Conservation (phyloP, 2,888 invertebrate species). For the Rhimphoctona megacephalus region DNA sequence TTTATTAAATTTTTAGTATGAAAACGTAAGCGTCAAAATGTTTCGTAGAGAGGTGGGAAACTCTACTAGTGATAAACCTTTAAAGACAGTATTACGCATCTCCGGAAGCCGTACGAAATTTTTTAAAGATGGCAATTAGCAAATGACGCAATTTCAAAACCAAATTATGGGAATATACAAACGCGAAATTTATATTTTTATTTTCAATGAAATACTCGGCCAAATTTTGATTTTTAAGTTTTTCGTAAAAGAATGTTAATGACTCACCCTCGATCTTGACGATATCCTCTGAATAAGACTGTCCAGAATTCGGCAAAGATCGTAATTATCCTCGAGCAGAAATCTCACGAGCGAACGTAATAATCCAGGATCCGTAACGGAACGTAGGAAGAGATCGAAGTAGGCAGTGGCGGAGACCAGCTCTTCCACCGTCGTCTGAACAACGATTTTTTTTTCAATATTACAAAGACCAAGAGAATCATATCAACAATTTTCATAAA, state of each 20-base stretch:
- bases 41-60: background rate
- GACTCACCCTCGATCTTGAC: slow-evolving; percentile 89
- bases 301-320: slow-evolving; percentile 93
- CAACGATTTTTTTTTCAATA: slow-evolving; percentile 81
- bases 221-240: background rate
- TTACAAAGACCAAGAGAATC: background rate
- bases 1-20: background rate
- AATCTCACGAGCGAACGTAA: slow-evolving; percentile 94
- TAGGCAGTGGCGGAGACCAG: slow-evolving; percentile 97
- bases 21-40: background rate
- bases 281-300: slow-evolving; percentile 93
- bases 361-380: slow-evolving; percentile 94
- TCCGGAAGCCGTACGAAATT: slow-evolving; percentile 21
- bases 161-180: background rate
- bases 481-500: background rate
- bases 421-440: slow-evolving; percentile 94
- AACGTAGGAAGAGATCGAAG: slow-evolving; percentile 95
- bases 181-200: background rate
- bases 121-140: background rate
- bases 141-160: background rate
- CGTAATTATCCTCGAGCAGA: slow-evolving; percentile 93
- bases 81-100: slow-evolving; percentile 19
- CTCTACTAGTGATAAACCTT: background rate
- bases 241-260: background rate
- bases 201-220: background rate